Conservation (phyloP, 2,888 invertebrate genomes). For the Allophyes oxyacanthae region DNA sequence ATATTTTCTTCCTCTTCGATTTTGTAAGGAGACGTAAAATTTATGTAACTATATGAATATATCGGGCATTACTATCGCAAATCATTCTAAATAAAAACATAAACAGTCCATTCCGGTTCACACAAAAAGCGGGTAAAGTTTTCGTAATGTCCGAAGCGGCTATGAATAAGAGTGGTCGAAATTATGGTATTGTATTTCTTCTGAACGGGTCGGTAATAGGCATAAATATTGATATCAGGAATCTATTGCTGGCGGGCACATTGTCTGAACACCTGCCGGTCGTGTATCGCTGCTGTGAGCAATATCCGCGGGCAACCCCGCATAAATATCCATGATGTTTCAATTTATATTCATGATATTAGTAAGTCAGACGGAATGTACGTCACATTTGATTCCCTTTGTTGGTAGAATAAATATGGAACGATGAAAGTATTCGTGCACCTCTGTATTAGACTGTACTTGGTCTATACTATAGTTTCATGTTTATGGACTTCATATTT, state of each 20-base stretch:
- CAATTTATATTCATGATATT: slow-evolving; percentile 89
- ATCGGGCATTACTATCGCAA: slow-evolving; percentile 30
- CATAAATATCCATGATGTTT: slow-evolving; percentile 88
- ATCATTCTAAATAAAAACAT: slow-evolving; percentile 45
- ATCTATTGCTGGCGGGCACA: slow-evolving; percentile 83
- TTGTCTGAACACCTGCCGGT: slow-evolving; percentile 86
- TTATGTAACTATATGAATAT: slow-evolving; percentile 30
- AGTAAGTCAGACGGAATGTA: slow-evolving; percentile 84
- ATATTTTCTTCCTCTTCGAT: neutral
- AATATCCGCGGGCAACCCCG: slow-evolving; percentile 80
- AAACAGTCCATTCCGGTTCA: slow-evolving; percentile 45
- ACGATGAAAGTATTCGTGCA: slow-evolving; percentile 48
- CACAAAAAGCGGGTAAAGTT: slow-evolving; percentile 47
- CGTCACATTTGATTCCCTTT: slow-evolving; percentile 87
- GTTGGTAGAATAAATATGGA: slow-evolving; percentile 79
- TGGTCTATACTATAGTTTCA: slow-evolving; percentile 30
- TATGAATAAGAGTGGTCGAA: slow-evolving; percentile 62
- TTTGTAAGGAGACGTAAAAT: slow-evolving; percentile 17
- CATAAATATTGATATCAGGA: slow-evolving; percentile 86
- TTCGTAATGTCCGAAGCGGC: slow-evolving; percentile 52
- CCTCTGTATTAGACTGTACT: slow-evolving; percentile 46
- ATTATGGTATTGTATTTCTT: slow-evolving; percentile 77
- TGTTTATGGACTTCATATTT: slow-evolving; percentile 53
- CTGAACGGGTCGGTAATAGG: slow-evolving; percentile 81
- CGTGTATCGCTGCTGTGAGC: slow-evolving; percentile 74